Conservation (phyloP, 1,140 invertebrate genomes). For the Solenopsis invicta region DNA sequence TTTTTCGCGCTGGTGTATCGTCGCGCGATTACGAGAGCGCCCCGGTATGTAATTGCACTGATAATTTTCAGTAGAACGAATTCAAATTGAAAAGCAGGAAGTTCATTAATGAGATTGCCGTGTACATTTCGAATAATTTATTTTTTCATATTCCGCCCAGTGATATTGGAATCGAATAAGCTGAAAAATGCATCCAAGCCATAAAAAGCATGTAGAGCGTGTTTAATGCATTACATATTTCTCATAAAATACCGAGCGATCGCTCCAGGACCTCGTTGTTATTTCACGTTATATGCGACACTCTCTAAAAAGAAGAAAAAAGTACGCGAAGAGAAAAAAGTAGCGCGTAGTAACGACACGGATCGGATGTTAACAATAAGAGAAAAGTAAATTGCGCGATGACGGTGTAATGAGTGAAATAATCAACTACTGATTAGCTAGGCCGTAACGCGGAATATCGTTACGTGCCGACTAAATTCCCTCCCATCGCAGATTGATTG, state of each 20-base stretch:
- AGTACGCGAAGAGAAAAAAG: constrained; percentile 3
- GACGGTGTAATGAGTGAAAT: constrained; percentile 74
- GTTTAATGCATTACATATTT: background rate
- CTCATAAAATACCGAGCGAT: constrained; percentile 21
- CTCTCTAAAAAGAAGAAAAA: constrained; percentile 2
- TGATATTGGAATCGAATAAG: background rate
- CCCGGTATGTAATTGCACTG: background rate
- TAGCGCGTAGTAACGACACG: constrained; percentile 23
- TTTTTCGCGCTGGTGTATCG: background rate
- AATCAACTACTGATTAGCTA: constrained; percentile 80
- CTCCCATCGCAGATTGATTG: constrained; percentile 85
- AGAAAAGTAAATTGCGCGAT: constrained; percentile 52
- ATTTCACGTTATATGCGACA: constrained; percentile 38
- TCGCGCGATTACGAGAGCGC: background rate
- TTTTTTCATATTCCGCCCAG: background rate
- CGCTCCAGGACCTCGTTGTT: constrained; percentile 24
- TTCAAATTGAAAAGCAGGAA: constrained; percentile 17
- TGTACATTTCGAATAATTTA: background rate
- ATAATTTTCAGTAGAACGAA: constrained; percentile 14
- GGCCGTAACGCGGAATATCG: constrained; percentile 79
- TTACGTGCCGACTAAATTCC: constrained; percentile 85
- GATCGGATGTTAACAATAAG: constrained; percentile 35
- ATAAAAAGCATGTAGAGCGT: background rate
- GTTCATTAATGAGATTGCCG: constrained; percentile 11
- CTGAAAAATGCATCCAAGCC: background rate